Evolutionary conservation across 2,888 invertebrate genomes (phyloP).

Genomic region (Dicyrtomina minuta): DNA sequence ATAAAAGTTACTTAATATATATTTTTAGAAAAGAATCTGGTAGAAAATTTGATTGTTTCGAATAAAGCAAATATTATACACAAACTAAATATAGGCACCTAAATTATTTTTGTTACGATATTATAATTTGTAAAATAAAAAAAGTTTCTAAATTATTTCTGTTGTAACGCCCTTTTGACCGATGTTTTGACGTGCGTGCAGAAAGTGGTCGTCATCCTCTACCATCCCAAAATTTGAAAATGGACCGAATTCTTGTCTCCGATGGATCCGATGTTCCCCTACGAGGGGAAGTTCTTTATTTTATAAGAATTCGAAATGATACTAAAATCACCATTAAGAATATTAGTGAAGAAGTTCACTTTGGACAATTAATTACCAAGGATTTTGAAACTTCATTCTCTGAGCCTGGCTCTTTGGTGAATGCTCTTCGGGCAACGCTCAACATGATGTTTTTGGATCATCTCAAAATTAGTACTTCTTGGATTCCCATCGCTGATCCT

Average conservation of each 20-base stretch:
- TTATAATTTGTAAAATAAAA: too few species aligned
- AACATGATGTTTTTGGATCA: conserved; percentile 58
- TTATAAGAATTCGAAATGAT: conserved; percentile 66
- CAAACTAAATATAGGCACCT: too few species aligned
- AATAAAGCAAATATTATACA: too few species aligned
- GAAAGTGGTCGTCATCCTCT: too few species aligned
- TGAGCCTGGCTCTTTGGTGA: conserved; percentile 54
- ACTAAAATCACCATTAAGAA: conserved; percentile 66
- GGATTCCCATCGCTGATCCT: conserved; percentile 62
- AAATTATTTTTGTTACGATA: too few species aligned
- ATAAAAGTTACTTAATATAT: too few species aligned
- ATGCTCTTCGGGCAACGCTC: conserved; percentile 55
- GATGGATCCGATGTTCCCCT: conserved; percentile 64
- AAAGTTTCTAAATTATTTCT: too few species aligned
- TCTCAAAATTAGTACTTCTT: conserved; percentile 60
- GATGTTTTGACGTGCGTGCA: conserved; percentile 40
- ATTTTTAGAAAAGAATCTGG: too few species aligned
- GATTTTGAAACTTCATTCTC: too few species aligned
- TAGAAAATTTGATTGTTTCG: too few species aligned
- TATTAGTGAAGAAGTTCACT: conserved; percentile 64
- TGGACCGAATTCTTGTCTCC: conserved; percentile 61
- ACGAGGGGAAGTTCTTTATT: conserved; percentile 67
- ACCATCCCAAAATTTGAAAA: too few species aligned
- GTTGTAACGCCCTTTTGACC: conserved; percentile 56
- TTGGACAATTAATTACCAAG: conserved; percentile 56